Evolutionary conservation across 2,113 vertebrate species (phyloP).

Genomic region (Empidonax alnorum): DNA sequence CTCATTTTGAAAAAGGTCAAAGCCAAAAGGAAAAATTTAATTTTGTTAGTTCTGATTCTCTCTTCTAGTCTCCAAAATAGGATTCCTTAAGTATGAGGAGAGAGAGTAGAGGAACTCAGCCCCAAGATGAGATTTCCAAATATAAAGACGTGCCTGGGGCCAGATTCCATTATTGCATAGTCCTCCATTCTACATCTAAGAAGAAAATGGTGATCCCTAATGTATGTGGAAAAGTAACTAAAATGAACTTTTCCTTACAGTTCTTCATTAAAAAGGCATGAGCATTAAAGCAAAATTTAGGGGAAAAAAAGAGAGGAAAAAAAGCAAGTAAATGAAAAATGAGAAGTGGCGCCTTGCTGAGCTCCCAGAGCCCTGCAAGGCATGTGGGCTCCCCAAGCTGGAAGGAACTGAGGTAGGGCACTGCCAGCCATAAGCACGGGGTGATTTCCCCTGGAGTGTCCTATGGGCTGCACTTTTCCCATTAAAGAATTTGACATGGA

Average conservation of each 20-base stretch:
- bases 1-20: neutral
- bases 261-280: neutral
- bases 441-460: neutral
- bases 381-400: accelerated
- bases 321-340: neutral
- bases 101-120: neutral
- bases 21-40: neutral
- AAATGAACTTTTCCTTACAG: neutral
- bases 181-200: neutral
- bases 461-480: neutral
- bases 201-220: neutral
- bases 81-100: neutral
- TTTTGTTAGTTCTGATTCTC: neutral
- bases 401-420: neutral
- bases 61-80: neutral
- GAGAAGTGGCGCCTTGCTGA: accelerated
- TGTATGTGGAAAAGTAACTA: neutral
- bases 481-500: neutral
- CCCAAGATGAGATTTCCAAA: neutral
- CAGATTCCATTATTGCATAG: neutral
- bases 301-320: neutral
- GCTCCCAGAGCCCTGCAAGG: neutral
- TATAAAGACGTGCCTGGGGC: neutral
- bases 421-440: neutral
- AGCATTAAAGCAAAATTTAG: neutral